Base-by-base conservation (phyloP, 1,140 invertebrate species). In the Solenopsis fugax region DNA sequence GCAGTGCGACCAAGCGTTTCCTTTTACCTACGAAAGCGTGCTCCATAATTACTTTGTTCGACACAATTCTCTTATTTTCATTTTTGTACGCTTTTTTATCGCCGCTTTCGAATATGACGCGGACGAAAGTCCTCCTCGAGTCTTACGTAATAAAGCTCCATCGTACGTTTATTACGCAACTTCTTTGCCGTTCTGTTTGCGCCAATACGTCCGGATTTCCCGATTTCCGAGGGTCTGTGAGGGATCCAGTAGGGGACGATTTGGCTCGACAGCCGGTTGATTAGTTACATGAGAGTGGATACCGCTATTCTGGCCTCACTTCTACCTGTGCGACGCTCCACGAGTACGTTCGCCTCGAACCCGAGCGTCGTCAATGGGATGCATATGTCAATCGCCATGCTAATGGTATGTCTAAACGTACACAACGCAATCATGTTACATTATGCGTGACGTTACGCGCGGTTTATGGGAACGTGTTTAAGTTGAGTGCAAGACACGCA, bases 381-480 rank as follows among this genome's bases (percentile, higher is more conserved):
- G 73, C 78, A 71, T 87, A 86, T 37, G 77, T 91, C 89, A 86
- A 90, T 85, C 89, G 88, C 90, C 86, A 87, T 87, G 88, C 89
- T 93, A 92, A 93, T 93, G 89, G 87, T 90, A 93, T 90, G 90
- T 93, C 92, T 85, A 86, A 91, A 88, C 86, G 86, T 93, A 93
- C 93, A 93, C 88, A 91, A 62, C 71, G 88, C 92, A 93, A 93
- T 94, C 93, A 93, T 94, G 93, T 93, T 92, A 90, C 87, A 94
- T 94, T 93, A 93, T 93, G 91, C 92, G 92, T 89, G 88, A 93
- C 90, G 92, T 87, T 88, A 48, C 54, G 54, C 45, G 80, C 54
- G 80, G 69, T 48, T 82, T 41, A 37, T 69, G 69, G 41, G n/a
- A 56, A 24, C n/a, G 29, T 62, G 54, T 84, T 73, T 75, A 84